Percentiles rank a stretch among this genome's conserved stretches.
These are phyloP conservation scores for Paramisgurnus dabryanus DNA, from an alignment of 2,113 vertebrate genomes.

Conservation along the genomic window DNA sequence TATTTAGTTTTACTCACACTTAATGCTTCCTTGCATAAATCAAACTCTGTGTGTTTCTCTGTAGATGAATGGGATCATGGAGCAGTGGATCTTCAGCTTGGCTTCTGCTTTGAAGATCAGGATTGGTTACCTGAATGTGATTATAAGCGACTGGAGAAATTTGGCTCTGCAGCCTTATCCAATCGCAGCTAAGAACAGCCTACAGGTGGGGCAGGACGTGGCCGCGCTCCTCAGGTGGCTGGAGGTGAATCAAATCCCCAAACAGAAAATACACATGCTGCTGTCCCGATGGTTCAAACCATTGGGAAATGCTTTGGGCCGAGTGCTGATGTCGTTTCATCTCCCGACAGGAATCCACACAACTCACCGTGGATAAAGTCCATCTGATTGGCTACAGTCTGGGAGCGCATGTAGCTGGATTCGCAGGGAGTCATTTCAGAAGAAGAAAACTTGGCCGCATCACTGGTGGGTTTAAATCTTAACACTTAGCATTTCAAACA, in stretches of 20 bases:
- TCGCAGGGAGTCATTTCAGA: conserved; percentile 78
- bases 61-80: conserved; percentile 78
- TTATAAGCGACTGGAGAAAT: conserved; percentile 77
- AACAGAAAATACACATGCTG: neutral
- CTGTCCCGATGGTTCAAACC: neutral
- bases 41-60: neutral
- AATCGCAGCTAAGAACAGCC: conserved; percentile 73
- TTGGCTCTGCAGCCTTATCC: conserved; percentile 77
- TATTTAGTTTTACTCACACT: too few species aligned
- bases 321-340: neutral
- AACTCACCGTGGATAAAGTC: conserved; percentile 72
- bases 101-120: conserved; percentile 73
- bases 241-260: conserved; percentile 68
- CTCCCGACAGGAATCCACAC: conserved; percentile 69
- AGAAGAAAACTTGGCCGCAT: conserved; percentile 83
- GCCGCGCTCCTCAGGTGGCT: conserved; percentile 79
- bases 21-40: too few species aligned
- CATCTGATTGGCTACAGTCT: conserved; percentile 88
- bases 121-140: conserved; percentile 69
- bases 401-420: conserved; percentile 85
- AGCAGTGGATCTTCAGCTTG: conserved; percentile 79
- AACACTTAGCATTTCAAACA: neutral
- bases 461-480: conserved; percentile 72
- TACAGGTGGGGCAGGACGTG: conserved; percentile 76
- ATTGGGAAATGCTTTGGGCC: neutral